phyloP scores from a whole-genome alignment of 2,113 vertebrate species.

The Elanoides forficatus region DNA sequence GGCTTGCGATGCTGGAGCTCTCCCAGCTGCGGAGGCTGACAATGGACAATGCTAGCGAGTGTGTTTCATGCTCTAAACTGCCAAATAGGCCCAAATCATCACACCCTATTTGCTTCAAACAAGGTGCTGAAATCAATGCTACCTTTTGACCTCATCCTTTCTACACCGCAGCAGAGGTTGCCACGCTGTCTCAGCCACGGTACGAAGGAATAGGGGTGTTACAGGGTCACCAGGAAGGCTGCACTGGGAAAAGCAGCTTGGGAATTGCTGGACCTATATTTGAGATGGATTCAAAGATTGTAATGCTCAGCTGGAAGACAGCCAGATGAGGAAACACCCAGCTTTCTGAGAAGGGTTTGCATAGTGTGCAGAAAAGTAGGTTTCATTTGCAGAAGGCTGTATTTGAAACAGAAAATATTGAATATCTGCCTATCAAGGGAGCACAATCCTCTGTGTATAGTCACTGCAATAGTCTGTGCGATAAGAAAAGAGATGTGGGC shows the following conservation, averaged over 20 bases:
- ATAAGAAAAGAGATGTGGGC: not conserved
- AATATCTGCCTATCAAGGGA: not conserved
- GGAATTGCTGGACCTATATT: not conserved
- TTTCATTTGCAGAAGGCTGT: not conserved
- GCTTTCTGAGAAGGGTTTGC: not conserved
- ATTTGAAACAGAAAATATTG: not conserved
- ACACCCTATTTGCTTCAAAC: fast-evolving
- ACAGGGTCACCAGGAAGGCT: fast-evolving
- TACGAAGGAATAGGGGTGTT: not conserved
- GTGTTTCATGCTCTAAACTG: not conserved
- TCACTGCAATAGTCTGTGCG: not conserved
- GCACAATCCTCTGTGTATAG: not conserved
- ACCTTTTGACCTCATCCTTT: not conserved
- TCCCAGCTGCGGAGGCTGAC: not conserved
- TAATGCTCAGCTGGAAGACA: not conserved
- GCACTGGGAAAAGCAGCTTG: not conserved
- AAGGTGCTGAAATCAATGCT: not conserved
- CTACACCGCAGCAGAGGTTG: not conserved
- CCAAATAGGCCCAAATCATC: not conserved
- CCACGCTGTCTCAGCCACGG: fast-evolving
- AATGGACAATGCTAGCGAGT: not conserved
- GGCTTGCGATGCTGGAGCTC: not conserved
- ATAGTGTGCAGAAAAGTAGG: not conserved
- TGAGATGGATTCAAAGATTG: not conserved
- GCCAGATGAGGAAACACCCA: not conserved